Base-by-base conservation (phyloP, 37 sponge, comb jelly and placozoan species). In the Diacarnus erythraeanus region DNA sequence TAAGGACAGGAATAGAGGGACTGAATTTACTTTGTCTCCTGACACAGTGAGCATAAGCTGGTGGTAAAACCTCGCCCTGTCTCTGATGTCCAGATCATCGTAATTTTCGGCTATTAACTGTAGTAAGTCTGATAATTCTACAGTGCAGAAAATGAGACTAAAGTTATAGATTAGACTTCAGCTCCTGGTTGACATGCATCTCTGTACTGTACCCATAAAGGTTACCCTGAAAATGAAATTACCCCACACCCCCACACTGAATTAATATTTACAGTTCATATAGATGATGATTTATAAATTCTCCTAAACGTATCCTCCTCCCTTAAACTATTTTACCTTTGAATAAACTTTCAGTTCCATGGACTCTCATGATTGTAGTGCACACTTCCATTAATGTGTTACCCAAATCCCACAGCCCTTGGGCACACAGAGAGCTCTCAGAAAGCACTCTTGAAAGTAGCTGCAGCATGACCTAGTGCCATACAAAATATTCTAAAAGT, bases 41-140 rank as follows among this genome's bases (percentile, higher is more conserved):
- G 89, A 89, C 25, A 89, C 80, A 5, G 80, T 83, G 1, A 89
- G 64, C 40, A 89, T 12, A 9, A 89, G 79, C 64, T 89, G 84
- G 27, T 68, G 84, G 43, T 89, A 89, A 36, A 89, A 84, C 36
- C 70, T 56, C n/a, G 89, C 84, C 22, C 89, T 79, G 76, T 89
- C 89, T 38, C 61, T 58, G 51, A 89, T 79, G 25, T 89, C 89
- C 26, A 83, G 64, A 51, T 87, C 88, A 41, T 33, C n/a, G 37
- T 71, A 87, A 22, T 75, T 25, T 12, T 39, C 33, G 12, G 77
- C 54, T 20, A 87, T 72, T 38, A 68, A 35, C 39, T 67, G 41
- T 42, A 83, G 78, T 34, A 83, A 56, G 29, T 79, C 65, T 12
- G 80, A 60, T 64, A 84, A 51, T 59, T 83, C 84, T 89, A 69